Evolutionary conservation across 2,888 invertebrate species (phyloP), one percentile per base, ranked within the genome.

Genomic region (Steromphala cineraria): DNA sequence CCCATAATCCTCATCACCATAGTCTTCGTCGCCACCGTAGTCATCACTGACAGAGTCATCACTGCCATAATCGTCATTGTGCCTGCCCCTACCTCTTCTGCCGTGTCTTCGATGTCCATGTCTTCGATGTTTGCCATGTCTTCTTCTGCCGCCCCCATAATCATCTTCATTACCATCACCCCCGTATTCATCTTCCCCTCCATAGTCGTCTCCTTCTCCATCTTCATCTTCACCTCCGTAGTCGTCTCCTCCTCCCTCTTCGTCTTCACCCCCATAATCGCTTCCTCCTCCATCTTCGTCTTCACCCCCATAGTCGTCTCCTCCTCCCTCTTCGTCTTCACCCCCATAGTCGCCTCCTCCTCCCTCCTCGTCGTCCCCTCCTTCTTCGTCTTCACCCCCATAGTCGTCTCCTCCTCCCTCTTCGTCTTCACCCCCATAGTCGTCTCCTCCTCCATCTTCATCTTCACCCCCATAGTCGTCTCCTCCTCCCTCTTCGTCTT

Each of bases 211-310:
- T 62, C 2, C 78, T 62, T 78, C 56, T 19, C 56, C 78, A 56
- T 56, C 78, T 28, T 78, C 56, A 62, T 56, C 10, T 55, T 55
- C 19, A 0, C 28, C 24, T 62, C 0, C 36, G 8, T 36, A 36
- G 8, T 36, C 36, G 3, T 3, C 36, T 5, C 8, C 36, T 55
- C 10, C 55, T 0, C 2, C 36, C 17, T 0, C 36, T 17, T 24
- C 7, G 8, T 74, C 36, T 46, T 84, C 78, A 28, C 71, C 56
- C 40, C 62, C 76, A 28, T 82, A 55, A 24, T 79, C 82, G 36
- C 36, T 8, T 36, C 8, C 36, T 36, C 8, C 36, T 36, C 36
- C 36, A 36, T 36, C 36, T 36, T 36, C 36, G 8, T 36, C 36
- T 36, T 8, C 36, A 8, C 36, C 36, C 8, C 36, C 36, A 36